phyloP scores from a whole-genome alignment of 2,113 vertebrate species.

The Illadopsis cleaveri region DNA sequence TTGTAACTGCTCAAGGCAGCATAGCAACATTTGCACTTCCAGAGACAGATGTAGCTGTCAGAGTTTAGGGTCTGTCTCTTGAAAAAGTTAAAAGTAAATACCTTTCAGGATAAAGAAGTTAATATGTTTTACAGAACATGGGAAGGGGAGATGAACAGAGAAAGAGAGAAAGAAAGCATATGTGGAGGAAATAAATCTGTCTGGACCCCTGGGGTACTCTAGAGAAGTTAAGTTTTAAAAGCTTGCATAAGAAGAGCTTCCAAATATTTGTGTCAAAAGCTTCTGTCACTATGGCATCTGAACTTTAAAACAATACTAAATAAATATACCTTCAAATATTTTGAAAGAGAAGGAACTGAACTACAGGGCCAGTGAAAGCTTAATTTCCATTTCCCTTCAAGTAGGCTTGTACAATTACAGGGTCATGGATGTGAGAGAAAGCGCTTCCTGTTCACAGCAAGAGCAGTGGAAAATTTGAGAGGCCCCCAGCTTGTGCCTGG shows the following conservation, averaged over 20 bases:
- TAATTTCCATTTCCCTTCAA: background rate
- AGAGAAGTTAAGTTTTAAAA: conserved; percentile 38
- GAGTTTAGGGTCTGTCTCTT: background rate
- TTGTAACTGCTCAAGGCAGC: background rate
- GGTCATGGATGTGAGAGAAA: background rate
- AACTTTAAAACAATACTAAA: background rate
- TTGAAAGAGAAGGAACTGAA: background rate
- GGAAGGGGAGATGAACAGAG: background rate
- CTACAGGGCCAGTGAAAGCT: background rate
- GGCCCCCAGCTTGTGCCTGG: background rate
- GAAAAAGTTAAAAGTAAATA: conserved; percentile 18
- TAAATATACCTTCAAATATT: background rate
- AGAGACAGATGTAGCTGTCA: background rate
- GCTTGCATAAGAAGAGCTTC: background rate
- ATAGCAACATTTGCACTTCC: background rate
- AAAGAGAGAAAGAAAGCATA: conserved; percentile 26
- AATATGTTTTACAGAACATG: conserved; percentile 41
- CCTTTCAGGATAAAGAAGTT: conserved; percentile 8
- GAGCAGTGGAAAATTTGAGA: background rate
- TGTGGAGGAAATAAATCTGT: conserved; percentile 53
- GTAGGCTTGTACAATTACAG: background rate
- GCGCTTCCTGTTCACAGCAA: background rate
- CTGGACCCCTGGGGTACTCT: background rate
- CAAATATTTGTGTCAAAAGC: conserved; percentile 5
- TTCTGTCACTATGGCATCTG: background rate